phyloP scores from a whole-genome alignment of 2,888 invertebrate genomes.

The Ochropleura leucogaster region DNA sequence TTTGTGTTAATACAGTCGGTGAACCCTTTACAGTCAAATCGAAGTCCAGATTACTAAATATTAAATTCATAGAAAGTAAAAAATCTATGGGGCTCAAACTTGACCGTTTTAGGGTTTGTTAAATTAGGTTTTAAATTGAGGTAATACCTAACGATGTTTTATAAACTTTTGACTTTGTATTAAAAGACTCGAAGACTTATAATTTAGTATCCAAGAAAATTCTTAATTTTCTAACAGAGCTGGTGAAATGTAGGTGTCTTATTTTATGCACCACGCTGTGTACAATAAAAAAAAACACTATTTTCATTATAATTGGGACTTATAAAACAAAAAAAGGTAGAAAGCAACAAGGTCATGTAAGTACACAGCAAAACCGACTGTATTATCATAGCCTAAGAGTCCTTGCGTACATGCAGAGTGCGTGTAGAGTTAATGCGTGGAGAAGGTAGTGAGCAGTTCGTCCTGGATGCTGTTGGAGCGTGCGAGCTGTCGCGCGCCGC shows the following conservation, averaged over 20 bases:
- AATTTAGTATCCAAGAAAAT: neutral
- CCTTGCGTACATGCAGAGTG: conserved; percentile 30
- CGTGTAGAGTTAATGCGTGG: conserved; percentile 70
- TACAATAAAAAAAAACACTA: neutral
- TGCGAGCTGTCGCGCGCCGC: conserved; percentile 91
- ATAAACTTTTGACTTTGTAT: neutral
- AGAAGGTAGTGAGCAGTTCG: conserved; percentile 92
- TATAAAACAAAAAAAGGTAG: neutral
- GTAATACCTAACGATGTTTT: conserved; percentile 13
- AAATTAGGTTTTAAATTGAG: conserved; percentile 37
- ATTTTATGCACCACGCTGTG: neutral
- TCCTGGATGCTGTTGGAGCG: conserved; percentile 96
- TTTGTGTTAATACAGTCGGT: conserved; percentile 8
- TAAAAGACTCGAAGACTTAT: neutral
- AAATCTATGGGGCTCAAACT: conserved; percentile 62
- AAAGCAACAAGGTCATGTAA: conserved; percentile 5
- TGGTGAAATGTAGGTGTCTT: neutral
- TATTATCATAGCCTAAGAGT: conserved; percentile 10
- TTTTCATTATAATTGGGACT: neutral
- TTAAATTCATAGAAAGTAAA: conserved; percentile 53
- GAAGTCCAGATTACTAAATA: conserved; percentile 55
- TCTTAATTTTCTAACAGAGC: neutral
- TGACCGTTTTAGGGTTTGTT: conserved; percentile 21
- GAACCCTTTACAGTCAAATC: conserved; percentile 38
- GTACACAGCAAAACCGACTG: conserved; percentile 27